Conservation (phyloP, 2,113 vertebrate species). For the Calypte anna region DNA sequence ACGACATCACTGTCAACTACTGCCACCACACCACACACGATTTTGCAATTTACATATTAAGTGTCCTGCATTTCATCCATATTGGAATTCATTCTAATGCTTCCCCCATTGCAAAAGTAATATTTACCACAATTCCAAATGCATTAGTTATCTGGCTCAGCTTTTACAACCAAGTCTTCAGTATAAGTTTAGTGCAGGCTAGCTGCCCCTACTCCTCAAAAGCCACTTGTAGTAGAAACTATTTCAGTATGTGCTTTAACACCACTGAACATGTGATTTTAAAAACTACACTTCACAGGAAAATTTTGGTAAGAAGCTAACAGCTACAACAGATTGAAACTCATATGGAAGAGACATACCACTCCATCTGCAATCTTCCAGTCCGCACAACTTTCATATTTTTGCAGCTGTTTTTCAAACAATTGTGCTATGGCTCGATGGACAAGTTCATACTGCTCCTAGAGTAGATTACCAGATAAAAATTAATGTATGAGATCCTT, state of each 20-base stretch:
- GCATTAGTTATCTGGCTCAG: neutral
- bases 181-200: neutral
- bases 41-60: neutral
- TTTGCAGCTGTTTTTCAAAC: constrained; percentile 92
- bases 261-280: neutral
- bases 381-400: constrained; percentile 85
- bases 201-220: neutral
- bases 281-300: neutral
- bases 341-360: constrained; percentile 73
- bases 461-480: neutral
- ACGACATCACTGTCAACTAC: neutral
- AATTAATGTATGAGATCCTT: neutral
- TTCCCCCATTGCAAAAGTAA: neutral
- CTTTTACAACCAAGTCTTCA: neutral
- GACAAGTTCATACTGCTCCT: constrained; percentile 98
- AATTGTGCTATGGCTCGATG: constrained; percentile 95
- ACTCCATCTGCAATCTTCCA: constrained; percentile 88
- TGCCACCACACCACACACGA: neutral
- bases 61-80: neutral
- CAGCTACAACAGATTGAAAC: neutral
- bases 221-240: neutral
- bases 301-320: neutral
- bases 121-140: no score
- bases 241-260: neutral
- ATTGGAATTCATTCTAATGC: neutral